A percentile compares a stretch with the other conserved stretches of the same genome.
Evolutionary conservation across 2,113 vertebrate species (phyloP).

Genomic region (Gopherus flavomarginatus): DNA sequence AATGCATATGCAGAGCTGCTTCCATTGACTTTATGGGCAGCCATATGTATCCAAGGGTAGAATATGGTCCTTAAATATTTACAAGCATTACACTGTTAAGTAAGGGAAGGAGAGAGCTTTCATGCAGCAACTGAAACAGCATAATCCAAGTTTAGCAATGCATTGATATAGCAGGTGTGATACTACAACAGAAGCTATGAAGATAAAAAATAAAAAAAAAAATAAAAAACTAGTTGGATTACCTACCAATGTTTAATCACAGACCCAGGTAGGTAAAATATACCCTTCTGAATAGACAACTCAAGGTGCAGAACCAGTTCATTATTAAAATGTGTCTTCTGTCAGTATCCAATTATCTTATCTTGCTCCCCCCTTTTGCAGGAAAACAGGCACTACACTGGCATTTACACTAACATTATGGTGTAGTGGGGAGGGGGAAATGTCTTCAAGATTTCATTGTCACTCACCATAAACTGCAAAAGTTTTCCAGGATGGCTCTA

Average conservation of each 20-base stretch:
- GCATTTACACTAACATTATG: background rate
- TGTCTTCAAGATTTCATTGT: background rate
- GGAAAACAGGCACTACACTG: accelerated
- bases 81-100: background rate
- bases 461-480: background rate
- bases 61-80: background rate
- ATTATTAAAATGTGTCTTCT: background rate
- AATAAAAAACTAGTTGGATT: background rate
- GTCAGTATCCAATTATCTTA: background rate
- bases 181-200: background rate
- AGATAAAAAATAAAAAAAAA: background rate
- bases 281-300: background rate
- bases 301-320: background rate
- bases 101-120: background rate
- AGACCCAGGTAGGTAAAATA: background rate
- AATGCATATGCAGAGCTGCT: accelerated
- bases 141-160: background rate
- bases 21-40: accelerated
- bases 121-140: background rate
- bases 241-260: background rate
- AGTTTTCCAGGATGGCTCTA: background rate
- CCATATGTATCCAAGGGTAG: accelerated
- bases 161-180: background rate
- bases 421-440: accelerated
- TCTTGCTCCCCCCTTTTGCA: background rate